Conservation (phyloP, 2,888 invertebrate species). For the Lasiommata megera region DNA sequence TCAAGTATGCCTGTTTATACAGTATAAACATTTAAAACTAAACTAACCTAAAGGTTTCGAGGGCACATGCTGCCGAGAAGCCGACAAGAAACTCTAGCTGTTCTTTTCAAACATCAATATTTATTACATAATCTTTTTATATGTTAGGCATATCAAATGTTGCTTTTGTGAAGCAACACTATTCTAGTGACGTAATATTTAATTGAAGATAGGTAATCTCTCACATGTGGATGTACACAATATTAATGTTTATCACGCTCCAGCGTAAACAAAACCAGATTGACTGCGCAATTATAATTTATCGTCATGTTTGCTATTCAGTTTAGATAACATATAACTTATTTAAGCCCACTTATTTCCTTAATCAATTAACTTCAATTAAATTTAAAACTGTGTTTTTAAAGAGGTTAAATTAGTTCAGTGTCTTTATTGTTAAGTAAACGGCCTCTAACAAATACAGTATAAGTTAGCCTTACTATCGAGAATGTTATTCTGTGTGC, state of each 20-base stretch:
- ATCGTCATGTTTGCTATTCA: conserved; percentile 4
- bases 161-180: too few species aligned
- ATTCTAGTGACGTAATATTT: not conserved
- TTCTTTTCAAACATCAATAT: too few species aligned
- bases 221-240: conserved; percentile 4
- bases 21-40: too few species aligned
- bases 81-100: too few species aligned
- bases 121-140: too few species aligned
- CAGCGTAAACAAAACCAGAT: conserved; percentile 1
- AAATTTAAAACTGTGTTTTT: not conserved
- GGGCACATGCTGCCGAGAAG: too few species aligned
- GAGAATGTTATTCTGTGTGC: conserved; percentile 25
- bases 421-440: conserved; percentile 6
- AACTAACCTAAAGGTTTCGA: too few species aligned
- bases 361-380: not conserved
- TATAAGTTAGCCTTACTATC: conserved; percentile 20
- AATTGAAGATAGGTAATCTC: not conserved
- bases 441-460: conserved; percentile 17
- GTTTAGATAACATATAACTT: conserved; percentile 4
- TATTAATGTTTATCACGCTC: conserved; percentile 5
- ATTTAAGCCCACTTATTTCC: conserved; percentile 3
- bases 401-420: conserved; percentile 2
- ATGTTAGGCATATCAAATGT: too few species aligned
- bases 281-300: conserved; percentile 16
- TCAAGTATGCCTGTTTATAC: too few species aligned